Evolutionary conservation across 2,797 vertebrate genomes (phyloP).

Genomic region (Melanotaenia nigrans): DNA sequence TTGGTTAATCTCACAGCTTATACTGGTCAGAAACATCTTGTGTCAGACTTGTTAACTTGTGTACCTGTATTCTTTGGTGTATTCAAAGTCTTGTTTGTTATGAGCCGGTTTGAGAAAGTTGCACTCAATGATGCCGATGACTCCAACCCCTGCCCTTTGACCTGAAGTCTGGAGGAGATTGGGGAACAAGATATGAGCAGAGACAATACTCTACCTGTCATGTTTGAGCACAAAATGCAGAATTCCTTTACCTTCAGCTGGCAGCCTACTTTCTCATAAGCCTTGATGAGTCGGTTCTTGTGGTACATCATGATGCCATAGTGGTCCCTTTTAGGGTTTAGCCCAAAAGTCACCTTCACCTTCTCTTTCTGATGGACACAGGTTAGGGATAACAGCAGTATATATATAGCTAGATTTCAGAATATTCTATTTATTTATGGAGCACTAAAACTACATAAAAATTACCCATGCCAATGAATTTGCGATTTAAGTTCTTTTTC

Average conservation of each 20-base stretch:
- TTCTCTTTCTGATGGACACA: slow-evolving; percentile 80
- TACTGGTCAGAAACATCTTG: not conserved
- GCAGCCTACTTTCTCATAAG: slow-evolving; percentile 87
- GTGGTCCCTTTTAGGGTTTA: slow-evolving; percentile 82
- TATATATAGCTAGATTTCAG: not conserved
- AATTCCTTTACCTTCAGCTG: slow-evolving; percentile 81
- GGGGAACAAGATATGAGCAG: not conserved
- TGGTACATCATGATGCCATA: slow-evolving; percentile 89
- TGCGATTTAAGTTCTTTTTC: not conserved
- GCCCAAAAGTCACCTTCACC: slow-evolving; percentile 87
- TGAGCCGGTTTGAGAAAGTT: slow-evolving; percentile 87
- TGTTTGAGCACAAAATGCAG: not conserved
- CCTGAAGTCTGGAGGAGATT: slow-evolving; percentile 70
- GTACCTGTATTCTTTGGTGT: slow-evolving; percentile 87
- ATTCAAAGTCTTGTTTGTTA: slow-evolving; percentile 90
- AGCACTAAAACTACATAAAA: no score
- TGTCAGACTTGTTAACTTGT: not conserved
- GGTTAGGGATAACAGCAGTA: slow-evolving; percentile 58
- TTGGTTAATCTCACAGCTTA: no score
- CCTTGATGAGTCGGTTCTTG: slow-evolving; percentile 87
- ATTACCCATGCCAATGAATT: not conserved
- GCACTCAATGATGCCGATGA: slow-evolving; percentile 87
- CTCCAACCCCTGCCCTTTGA: slow-evolving; percentile 81
- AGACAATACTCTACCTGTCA: not conserved
- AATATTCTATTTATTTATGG: not conserved